These are phyloP conservation scores for Leptosomus discolor DNA, from an alignment of 2,113 vertebrate genomes.

Conservation along the genomic window DNA sequence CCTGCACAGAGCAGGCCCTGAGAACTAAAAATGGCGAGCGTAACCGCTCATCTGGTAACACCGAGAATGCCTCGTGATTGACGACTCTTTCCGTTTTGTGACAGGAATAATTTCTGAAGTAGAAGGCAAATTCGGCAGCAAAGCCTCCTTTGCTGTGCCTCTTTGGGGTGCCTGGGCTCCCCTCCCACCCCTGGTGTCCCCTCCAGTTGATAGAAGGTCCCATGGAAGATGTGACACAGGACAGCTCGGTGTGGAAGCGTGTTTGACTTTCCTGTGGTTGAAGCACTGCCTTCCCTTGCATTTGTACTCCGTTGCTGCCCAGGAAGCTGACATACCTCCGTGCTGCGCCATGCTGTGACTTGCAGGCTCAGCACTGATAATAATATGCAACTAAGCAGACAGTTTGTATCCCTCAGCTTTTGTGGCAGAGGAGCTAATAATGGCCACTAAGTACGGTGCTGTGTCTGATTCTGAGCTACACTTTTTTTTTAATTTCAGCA, in stretches of 20 bases:
- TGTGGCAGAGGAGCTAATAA: neutral
- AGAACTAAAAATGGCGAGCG: neutral
- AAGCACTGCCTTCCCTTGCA: neutral
- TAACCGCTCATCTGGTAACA: neutral
- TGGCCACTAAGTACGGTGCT: neutral
- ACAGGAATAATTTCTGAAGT: neutral
- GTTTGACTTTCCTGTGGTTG: neutral
- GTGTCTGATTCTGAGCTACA: neutral
- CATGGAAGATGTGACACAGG: neutral
- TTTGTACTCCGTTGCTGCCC: neutral
- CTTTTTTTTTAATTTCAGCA: neutral
- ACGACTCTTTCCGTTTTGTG: fast-evolving
- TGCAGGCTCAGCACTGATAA: neutral
- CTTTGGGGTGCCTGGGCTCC: neutral
- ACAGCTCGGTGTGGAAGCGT: neutral
- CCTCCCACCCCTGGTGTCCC: neutral
- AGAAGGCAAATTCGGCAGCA: neutral
- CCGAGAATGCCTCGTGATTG: fast-evolving
- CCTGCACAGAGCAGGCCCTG: neutral
- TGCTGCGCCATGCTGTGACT: neutral
- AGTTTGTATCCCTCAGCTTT: neutral
- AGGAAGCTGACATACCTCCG: neutral
- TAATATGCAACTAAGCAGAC: neutral
- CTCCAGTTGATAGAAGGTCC: fast-evolving
- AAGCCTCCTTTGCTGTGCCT: neutral